Conservation (phyloP, 2,888 invertebrate genomes). For the Tupiocoris notatus region DNA sequence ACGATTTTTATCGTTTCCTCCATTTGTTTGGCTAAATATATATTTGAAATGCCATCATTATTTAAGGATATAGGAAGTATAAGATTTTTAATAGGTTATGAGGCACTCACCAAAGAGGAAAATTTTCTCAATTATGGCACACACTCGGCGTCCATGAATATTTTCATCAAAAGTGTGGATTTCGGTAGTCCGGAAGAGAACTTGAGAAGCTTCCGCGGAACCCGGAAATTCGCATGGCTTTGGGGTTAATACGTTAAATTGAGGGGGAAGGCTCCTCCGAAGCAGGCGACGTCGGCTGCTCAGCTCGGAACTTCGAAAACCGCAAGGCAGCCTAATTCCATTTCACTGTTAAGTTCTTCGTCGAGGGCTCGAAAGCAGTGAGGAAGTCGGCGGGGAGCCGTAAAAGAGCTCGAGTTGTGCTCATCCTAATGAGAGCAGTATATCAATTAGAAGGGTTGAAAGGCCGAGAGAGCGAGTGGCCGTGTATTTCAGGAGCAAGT, state of each 20-base stretch:
- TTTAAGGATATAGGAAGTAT: too few relatives aligned
- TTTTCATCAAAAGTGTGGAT: too few relatives aligned
- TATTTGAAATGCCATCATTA: too few relatives aligned
- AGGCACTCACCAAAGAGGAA: too few relatives aligned
- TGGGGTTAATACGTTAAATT: slow-evolving; percentile 32
- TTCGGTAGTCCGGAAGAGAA: too few relatives aligned
- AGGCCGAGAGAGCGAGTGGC: slow-evolving; percentile 35
- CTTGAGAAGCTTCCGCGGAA: too few relatives aligned
- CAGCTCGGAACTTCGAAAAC: slow-evolving; percentile 29
- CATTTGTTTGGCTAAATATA: too few relatives aligned
- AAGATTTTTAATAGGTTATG: too few relatives aligned
- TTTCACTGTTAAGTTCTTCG: slow-evolving; percentile 31
- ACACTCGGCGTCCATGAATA: too few relatives aligned
- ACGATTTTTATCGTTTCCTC: too few relatives aligned
- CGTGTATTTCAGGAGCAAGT: slow-evolving; percentile 19
- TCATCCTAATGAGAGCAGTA: slow-evolving; percentile 41
- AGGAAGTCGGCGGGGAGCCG: background rate
- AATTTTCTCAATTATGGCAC: too few relatives aligned
- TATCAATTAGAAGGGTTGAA: slow-evolving; percentile 39
- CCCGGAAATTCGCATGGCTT: too few relatives aligned
- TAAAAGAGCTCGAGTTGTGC: slow-evolving; percentile 25
- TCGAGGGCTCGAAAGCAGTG: slow-evolving; percentile 4
- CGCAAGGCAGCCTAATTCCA: slow-evolving; percentile 32
- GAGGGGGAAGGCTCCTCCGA: slow-evolving; percentile 2
- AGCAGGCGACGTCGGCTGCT: background rate